Conservation (phyloP, 2,888 invertebrate genomes). For the Acanthopleura granulata region DNA sequence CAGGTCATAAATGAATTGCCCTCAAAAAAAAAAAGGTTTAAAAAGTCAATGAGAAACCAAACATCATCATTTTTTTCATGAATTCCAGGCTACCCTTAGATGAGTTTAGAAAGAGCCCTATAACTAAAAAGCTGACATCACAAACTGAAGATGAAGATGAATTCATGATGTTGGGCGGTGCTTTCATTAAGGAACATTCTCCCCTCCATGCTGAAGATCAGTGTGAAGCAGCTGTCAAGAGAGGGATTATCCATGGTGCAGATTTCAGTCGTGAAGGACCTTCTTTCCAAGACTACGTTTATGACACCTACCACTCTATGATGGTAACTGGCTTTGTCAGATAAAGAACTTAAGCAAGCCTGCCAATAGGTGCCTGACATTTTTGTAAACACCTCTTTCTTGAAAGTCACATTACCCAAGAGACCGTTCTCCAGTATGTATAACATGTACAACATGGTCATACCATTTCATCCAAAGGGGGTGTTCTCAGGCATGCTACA, state of each 20-base stretch:
- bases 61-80: neutral
- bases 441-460: too few relatives aligned
- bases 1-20: too few relatives aligned
- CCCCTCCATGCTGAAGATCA: constrained; percentile 41
- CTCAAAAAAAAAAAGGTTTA: too few relatives aligned
- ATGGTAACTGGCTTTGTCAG: constrained; percentile 47
- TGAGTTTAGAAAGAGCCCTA: constrained; percentile 31
- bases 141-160: constrained; percentile 59
- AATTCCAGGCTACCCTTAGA: constrained; percentile 43
- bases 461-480: too few relatives aligned
- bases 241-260: constrained; percentile 59
- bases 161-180: constrained; percentile 49
- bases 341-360: too few relatives aligned
- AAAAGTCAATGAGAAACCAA: too few relatives aligned
- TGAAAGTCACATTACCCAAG: too few relatives aligned
- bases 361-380: too few relatives aligned
- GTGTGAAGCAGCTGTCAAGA: constrained; percentile 41
- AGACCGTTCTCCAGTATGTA: too few relatives aligned
- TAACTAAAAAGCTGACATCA: constrained; percentile 25
- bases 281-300: constrained; percentile 61
- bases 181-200: constrained; percentile 50
- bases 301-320: constrained; percentile 48
- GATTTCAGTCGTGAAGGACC: constrained; percentile 45
- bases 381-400: too few relatives aligned
- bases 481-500: too few relatives aligned